Conservation (phyloP, 2,797 vertebrate species). For the Macropus fuliginosus region DNA sequence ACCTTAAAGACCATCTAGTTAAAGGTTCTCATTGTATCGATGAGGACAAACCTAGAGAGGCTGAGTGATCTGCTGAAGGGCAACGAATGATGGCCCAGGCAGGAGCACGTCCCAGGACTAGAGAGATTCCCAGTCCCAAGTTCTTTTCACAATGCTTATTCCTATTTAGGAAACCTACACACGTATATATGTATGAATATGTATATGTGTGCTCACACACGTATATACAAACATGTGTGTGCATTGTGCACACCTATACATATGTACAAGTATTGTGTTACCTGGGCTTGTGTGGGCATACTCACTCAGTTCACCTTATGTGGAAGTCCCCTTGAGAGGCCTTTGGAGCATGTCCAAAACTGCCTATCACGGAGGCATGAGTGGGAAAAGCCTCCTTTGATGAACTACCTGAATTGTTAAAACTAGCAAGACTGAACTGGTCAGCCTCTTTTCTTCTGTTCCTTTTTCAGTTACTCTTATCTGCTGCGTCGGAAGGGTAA, state of each 20-base stretch:
- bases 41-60: neutral
- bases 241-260: neutral
- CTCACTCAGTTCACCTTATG: neutral
- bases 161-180: neutral
- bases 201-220: neutral
- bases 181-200: neutral
- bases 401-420: neutral
- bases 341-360: neutral
- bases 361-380: neutral
- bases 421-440: neutral
- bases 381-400: neutral
- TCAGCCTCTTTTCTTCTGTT: too few relatives aligned
- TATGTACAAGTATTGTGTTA: neutral
- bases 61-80: neutral
- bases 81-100: neutral
- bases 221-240: neutral
- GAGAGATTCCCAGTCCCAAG: neutral
- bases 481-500: neutral
- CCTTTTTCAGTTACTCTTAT: neutral
- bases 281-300: neutral
- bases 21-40: neutral
- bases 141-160: neutral
- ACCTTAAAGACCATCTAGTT: neutral
- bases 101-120: neutral
- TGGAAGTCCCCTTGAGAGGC: neutral